Evolutionary conservation across 2,113 vertebrate genomes (phyloP), one percentile per base, ranked within the genome.

Genomic region (Electrona antarctica): DNA sequence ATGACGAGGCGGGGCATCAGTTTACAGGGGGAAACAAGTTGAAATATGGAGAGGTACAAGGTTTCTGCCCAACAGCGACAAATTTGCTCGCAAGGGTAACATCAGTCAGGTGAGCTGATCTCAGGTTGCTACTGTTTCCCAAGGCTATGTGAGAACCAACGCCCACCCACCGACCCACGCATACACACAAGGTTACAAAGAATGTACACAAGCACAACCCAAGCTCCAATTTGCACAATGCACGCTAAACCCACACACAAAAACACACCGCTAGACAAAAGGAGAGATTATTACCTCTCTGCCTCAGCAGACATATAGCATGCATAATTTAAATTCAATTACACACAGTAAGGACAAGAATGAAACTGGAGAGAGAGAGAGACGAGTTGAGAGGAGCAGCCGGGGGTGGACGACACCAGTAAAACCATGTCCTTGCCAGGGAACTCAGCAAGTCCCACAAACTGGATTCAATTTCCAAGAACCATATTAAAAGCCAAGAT

Each of bases 251-350:
- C 33, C 10, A 48, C 3, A 67, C 12, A 54, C 12, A n/a, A 13
- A 6, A 13, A 12, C 8, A 64, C 8, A 41, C 33, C 33, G 33
- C 12, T 48, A 11, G 4, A 65, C 59, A 51, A 52, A 57, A 15
- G 55, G 48, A 64, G 50, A 21, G 29, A 67, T 52, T 64, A 56
- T 73, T 45, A 64, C 56, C 58, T 66, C 60, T 67, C 21, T 54
- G 71, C 57, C 74, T 11, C 11, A 69, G 69, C 66, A 65, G 69
- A 71, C 67, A 59, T 11, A 14, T 48, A 56, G 0, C 55, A 59
- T 87, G 46, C 49, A 87, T 83, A 74, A 87, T 89, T 84, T 59
- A 83, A 76, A 78, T 73, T 74, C 48, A 87, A 73, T 87, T 83
- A 82, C 58, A 21, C 21, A 82, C n/a, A 56, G 61, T 49, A 45